These are phyloP conservation scores for Macroteleia sp. DNA, from an alignment of 2,888 invertebrate genomes.

Conservation along the genomic window DNA sequence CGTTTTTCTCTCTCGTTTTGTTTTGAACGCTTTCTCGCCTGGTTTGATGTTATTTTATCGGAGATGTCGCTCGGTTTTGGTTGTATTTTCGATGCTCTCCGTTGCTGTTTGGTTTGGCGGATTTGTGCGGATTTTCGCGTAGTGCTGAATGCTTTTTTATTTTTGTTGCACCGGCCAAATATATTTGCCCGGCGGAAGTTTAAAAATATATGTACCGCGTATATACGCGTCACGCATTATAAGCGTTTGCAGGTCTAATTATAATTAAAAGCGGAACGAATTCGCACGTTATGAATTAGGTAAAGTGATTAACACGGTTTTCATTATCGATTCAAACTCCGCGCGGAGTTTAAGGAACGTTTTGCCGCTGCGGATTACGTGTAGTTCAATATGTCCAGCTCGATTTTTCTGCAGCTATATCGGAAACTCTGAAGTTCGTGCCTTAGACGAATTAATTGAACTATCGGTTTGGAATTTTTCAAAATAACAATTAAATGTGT, in stretches of 20 bases:
- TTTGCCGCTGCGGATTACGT: constrained; percentile 22
- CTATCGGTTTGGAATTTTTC: too few species aligned
- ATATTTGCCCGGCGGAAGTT: constrained; percentile 41
- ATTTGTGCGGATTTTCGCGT: constrained; percentile 52
- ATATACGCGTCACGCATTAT: constrained; percentile 26
- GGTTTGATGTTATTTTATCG: constrained; percentile 54
- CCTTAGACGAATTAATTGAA: too few species aligned
- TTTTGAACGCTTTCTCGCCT: constrained; percentile 23
- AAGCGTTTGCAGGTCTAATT: constrained; percentile 27
- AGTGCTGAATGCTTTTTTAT: constrained; percentile 35
- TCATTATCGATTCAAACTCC: constrained; percentile 27
- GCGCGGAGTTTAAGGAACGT: constrained; percentile 20
- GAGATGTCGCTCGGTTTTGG: constrained; percentile 40
- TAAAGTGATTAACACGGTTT: constrained; percentile 33
- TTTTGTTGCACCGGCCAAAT: constrained; percentile 36
- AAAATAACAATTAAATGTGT: too few species aligned
- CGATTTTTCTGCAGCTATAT: constrained; percentile 7
- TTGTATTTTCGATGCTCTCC: constrained; percentile 47
- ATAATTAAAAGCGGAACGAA: constrained; percentile 25
- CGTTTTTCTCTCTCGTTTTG: constrained; percentile 33
- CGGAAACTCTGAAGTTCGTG: too few species aligned
- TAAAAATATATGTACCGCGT: constrained; percentile 33
- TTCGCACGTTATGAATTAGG: constrained; percentile 16
- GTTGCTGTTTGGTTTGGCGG: constrained; percentile 51
- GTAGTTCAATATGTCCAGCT: constrained; percentile 13